Evolutionary conservation across 2,113 vertebrate species (phyloP).

Genomic region (Calyptommatus sinebrachiatus): DNA sequence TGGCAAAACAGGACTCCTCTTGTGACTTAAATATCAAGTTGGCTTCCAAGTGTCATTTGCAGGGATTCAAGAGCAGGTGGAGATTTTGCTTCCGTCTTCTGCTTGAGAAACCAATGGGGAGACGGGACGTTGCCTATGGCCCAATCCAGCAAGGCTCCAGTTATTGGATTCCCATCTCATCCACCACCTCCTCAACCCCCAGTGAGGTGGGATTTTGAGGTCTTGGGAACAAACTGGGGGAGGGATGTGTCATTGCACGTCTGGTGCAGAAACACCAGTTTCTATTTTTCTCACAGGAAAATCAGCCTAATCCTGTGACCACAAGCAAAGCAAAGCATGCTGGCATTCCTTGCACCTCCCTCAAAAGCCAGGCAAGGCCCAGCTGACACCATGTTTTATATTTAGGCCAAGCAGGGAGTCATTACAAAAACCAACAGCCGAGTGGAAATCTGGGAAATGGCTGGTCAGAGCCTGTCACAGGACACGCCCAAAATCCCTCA

Average conservation of each 20-base stretch:
- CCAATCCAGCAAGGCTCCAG: too few species aligned
- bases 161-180: too few species aligned
- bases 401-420: background rate
- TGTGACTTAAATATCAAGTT: too few species aligned
- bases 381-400: constrained; percentile 34
- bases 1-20: too few species aligned
- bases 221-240: background rate
- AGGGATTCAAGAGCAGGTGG: too few species aligned
- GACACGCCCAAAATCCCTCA: background rate
- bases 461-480: background rate
- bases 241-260: constrained; percentile 48
- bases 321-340: constrained; percentile 62
- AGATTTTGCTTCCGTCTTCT: too few species aligned
- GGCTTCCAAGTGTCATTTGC: too few species aligned
- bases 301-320: constrained; percentile 40
- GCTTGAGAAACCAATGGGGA: too few species aligned
- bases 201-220: background rate
- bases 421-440: constrained; percentile 6
- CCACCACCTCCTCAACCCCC: too few species aligned
- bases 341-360: constrained; percentile 35
- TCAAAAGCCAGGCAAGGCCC: constrained; percentile 38
- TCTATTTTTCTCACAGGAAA: constrained; percentile 65
- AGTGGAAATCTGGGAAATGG: background rate
- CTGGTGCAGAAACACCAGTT: constrained; percentile 59
- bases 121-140: too few species aligned